phyloP scores from a whole-genome alignment of 2,888 invertebrate species.

The Hybos culiciformis region DNA sequence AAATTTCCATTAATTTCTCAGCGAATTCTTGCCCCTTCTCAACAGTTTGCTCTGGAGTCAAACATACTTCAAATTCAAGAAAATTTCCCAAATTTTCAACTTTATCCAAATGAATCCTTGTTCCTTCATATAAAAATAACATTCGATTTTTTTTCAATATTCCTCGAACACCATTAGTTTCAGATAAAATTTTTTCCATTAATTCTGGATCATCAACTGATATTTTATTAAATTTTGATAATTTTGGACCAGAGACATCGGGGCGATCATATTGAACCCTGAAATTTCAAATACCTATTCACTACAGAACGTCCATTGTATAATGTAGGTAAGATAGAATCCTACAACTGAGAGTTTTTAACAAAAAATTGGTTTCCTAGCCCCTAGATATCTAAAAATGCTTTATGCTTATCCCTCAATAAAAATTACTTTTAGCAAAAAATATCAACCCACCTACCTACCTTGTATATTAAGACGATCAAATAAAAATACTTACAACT shows the following conservation, averaged over 20 bases:
- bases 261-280: constrained; percentile 69
- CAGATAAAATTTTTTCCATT: constrained; percentile 40
- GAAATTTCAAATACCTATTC: constrained; percentile 3
- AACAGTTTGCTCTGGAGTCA: constrained; percentile 39
- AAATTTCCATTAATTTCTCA: constrained; percentile 38
- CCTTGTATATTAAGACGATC: too few species aligned
- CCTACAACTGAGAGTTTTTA: too few species aligned
- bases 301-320: too few species aligned
- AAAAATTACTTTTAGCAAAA: too few species aligned
- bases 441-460: too few species aligned
- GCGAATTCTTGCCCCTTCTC: constrained; percentile 44
- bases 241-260: constrained; percentile 66
- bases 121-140: constrained; percentile 58
- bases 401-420: too few species aligned
- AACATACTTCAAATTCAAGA: constrained; percentile 50
- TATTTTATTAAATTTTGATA: constrained; percentile 55
- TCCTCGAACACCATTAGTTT: constrained; percentile 54
- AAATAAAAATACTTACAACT: too few species aligned
- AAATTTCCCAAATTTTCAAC: constrained; percentile 54
- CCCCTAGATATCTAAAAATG: too few species aligned
- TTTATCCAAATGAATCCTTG: constrained; percentile 71
- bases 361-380: too few species aligned
- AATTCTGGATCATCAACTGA: constrained; percentile 38
- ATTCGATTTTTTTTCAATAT: constrained; percentile 60
- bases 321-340: too few species aligned